Conservation (phyloP, 1,140 invertebrate species). For the Drosophila kepulauana region DNA sequence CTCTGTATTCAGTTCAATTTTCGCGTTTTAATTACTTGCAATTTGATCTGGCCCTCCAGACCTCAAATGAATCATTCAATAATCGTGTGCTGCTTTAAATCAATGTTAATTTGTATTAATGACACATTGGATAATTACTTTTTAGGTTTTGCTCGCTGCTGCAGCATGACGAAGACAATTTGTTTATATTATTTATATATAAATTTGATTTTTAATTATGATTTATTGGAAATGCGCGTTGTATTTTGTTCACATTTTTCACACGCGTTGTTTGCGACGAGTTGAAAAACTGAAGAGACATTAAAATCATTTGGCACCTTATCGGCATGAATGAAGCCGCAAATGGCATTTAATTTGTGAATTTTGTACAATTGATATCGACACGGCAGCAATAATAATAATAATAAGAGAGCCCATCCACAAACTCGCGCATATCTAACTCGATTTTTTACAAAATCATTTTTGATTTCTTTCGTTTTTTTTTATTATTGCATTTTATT, state of each 20-base stretch:
- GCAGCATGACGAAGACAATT: constrained; percentile 45
- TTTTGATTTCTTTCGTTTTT: constrained; percentile 47
- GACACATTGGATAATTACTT: constrained; percentile 41
- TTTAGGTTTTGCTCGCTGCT: constrained; percentile 15
- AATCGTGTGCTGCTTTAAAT: constrained; percentile 15
- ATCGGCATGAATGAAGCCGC: constrained; percentile 79
- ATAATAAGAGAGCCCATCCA: constrained; percentile 29
- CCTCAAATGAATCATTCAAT: constrained; percentile 34
- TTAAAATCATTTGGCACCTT: constrained; percentile 73
- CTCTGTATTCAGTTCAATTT: constrained; percentile 13
- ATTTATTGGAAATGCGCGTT: constrained; percentile 59
- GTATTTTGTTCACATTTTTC: constrained; percentile 23
- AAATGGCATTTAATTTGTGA: constrained; percentile 78
- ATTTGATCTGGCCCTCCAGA: background rate
- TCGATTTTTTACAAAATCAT: constrained; percentile 58
- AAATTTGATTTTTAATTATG: constrained; percentile 52
- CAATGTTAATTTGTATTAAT: constrained; percentile 44
- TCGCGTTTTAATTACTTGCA: constrained; percentile 38
- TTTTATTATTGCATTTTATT: constrained; percentile 60
- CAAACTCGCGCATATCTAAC: constrained; percentile 39
- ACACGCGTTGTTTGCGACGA: constrained; percentile 27
- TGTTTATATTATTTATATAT: constrained; percentile 7
- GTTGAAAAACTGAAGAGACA: constrained; percentile 63
- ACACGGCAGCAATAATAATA: constrained; percentile 42
- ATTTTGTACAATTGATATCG: constrained; percentile 75